Base-by-base conservation (phyloP, 2,113 vertebrate genomes). In the Helogale parvula region DNA sequence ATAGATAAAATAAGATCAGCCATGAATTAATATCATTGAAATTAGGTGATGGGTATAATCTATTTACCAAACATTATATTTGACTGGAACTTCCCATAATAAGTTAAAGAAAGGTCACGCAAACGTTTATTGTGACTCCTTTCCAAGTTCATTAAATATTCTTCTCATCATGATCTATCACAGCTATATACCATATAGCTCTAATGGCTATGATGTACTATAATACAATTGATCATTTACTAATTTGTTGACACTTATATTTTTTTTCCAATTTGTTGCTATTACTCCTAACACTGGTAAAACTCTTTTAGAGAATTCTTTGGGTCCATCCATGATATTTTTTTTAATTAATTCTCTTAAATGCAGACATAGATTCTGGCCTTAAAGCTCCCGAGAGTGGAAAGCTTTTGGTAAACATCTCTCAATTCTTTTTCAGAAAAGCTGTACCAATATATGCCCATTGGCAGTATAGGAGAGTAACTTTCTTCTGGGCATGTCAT, bases 261-360 rank as follows among this genome's bases (percentile, higher is more conserved):
- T 80, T 7, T 91, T 95, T 80, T 23, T 14, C 23, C 57, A 88
- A 7, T 60, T 79, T 93, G 16, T 63, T 25, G 31, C 25, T 69
- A 17, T 85, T 93, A 81, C 12, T 87, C 35, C 10, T 72, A 71
- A 69, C 71, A 83, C 5, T 76, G 25, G 54, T 72, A 33, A 94
- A 86, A 86, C 4, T 4, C 33, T 38, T 93, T 84, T 31, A 45
- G 23, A 15, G 33, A 76, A 38, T 60, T 86, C 17, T 94, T 76
- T 57, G 19, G 7, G 8, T 79, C 25, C 35, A 91, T 13, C 31
- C 31, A 31, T 74, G 11, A 50, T 89, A 52, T 92, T 84, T 90
- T 74, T 50, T 87, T 92, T 91, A 71, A 84, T 65, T 89, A 95
- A 94, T 10, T 47, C 23, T 16, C 85, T 54, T 33, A 84, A 89